Evolutionary conservation across 2,797 vertebrate species (phyloP).

Genomic region (Pterois miles): DNA sequence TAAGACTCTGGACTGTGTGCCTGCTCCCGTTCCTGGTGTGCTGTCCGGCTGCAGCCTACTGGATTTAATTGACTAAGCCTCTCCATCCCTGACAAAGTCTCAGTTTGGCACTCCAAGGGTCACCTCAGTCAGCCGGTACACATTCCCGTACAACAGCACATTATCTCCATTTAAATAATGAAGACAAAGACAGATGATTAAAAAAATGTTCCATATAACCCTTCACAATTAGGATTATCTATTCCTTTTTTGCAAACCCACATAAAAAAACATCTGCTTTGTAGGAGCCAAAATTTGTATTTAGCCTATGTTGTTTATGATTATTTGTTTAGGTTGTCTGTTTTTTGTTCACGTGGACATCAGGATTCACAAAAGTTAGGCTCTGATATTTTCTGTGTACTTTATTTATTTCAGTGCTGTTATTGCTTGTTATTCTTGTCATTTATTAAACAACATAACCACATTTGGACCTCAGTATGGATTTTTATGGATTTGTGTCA

Average conservation of each 20-base stretch:
- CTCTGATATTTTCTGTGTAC: rapidly evolving
- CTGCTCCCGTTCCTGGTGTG: slow-evolving; percentile 48
- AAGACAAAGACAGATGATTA: not conserved
- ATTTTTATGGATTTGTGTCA: too few species aligned
- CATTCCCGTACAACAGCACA: not conserved
- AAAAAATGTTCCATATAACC: not conserved
- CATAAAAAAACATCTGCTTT: not conserved
- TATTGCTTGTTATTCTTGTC: too few species aligned
- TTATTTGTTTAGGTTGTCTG: too few species aligned
- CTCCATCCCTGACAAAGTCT: slow-evolving; percentile 60
- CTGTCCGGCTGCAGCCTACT: slow-evolving; percentile 51
- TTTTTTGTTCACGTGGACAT: too few species aligned
- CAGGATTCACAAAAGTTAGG: too few species aligned
- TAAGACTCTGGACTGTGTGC: slow-evolving; percentile 16
- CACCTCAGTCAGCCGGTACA: slow-evolving; percentile 47
- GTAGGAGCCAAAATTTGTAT: too few species aligned
- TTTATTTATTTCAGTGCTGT: too few species aligned
- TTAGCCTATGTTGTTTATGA: too few species aligned
- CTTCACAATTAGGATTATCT: not conserved
- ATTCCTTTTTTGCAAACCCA: not conserved
- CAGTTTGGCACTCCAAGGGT: slow-evolving; percentile 23
- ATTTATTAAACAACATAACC: too few species aligned
- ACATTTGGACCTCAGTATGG: too few species aligned
- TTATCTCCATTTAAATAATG: not conserved
- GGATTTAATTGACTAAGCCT: slow-evolving; percentile 77